These are phyloP conservation scores for Damaliscus lunatus DNA, from an alignment of 2,113 vertebrate genomes.

Conservation along the genomic window DNA sequence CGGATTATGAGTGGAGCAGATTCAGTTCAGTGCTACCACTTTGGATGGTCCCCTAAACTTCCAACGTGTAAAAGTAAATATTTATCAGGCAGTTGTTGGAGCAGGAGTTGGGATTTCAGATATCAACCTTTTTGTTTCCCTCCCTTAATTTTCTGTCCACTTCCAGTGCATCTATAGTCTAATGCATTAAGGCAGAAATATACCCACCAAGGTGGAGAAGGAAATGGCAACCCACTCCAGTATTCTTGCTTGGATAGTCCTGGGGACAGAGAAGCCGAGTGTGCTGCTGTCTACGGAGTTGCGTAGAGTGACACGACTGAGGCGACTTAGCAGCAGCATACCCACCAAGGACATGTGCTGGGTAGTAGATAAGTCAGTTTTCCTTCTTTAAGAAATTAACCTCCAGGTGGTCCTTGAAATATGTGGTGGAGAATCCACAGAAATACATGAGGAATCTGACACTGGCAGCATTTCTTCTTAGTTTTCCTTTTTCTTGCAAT, in stretches of 20 bases:
- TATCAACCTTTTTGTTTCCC: too few relatives aligned
- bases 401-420: not conserved
- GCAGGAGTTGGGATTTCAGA: not conserved
- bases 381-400: not conserved
- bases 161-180: not conserved
- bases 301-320: too few relatives aligned
- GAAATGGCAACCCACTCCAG: too few relatives aligned
- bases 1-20: slow-evolving; percentile 67
- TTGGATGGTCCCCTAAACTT: slow-evolving; percentile 80
- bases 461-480: not conserved
- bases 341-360: not conserved
- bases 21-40: slow-evolving; percentile 80
- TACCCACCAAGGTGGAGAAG: too few relatives aligned
- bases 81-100: not conserved
- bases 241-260: not conserved
- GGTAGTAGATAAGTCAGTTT: not conserved
- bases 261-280: too few relatives aligned
- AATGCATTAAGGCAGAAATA: not conserved
- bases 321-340: not conserved
- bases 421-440: not conserved
- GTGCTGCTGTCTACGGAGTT: too few relatives aligned
- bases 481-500: not conserved
- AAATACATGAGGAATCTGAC: rapidly evolving
- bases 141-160: not conserved
- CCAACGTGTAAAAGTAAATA: slow-evolving; percentile 79